Evolutionary conservation across 2,888 invertebrate genomes (phyloP), one percentile per base, ranked within the genome.

Genomic region (Fragum fragum): DNA sequence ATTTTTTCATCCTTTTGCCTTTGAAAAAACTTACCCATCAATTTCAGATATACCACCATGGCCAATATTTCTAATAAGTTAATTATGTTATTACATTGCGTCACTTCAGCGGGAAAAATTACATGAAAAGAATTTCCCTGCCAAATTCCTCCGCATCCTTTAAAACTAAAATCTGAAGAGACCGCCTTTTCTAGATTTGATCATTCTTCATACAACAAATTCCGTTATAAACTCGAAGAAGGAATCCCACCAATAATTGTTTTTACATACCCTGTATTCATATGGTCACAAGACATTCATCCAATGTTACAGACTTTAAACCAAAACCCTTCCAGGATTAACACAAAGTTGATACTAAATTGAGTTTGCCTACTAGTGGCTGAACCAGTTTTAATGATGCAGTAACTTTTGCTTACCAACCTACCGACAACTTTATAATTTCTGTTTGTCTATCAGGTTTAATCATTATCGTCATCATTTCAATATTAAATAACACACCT

Each of bases 101-200:
- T n/a, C n/a, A n/a, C n/a, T n/a, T n/a, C n/a, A n/a, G n/a, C n/a
- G n/a, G n/a, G n/a, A n/a, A n/a, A n/a, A n/a, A n/a, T n/a, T n/a
- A n/a, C n/a, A n/a, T n/a, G n/a, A 53, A 53, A 53, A 9, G 6
- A 9, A 9, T n/a, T 9, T n/a, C 6, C n/a, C 11, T 57, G 5
- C 57, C 57, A n/a, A 57, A 57, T 21, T 21, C 57, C 57, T 57
- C 57, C 57, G 23, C 57, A 57, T 14, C 57, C 57, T 23, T 2
- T 23, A 21, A 57, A n/a, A 14, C 57, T 21, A 26, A 23, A 9
- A 14, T 57, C 57, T 26, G 57, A 57, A 26, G 23, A 21, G 23
- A 57, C 1, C 23, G 23, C 6, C 23, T n/a, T 14, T 21, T 57
- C 57, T 2, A 23, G 23, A 5, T 57, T 7, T 21, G 23, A 57